These are phyloP conservation scores for Papilio polyxenes DNA, from an alignment of 1,140 invertebrate species.

Conservation along the genomic window DNA sequence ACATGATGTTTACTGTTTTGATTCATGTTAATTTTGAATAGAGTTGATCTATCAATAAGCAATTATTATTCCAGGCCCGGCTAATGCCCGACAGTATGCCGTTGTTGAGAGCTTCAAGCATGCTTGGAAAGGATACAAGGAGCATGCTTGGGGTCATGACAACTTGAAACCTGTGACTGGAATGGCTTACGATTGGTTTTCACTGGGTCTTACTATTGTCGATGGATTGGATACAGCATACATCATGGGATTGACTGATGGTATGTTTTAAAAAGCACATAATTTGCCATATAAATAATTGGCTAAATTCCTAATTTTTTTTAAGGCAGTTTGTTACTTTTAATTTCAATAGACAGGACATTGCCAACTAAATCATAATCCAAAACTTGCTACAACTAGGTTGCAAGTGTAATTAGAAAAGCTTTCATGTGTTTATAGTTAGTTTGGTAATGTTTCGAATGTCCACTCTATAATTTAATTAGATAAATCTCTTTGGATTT, in stretches of 20 bases:
- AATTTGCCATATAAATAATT: background rate
- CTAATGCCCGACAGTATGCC: conserved; percentile 89
- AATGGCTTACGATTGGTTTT: conserved; percentile 93
- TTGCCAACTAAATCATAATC: too few species aligned
- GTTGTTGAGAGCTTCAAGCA: conserved; percentile 93
- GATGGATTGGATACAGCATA: conserved; percentile 95
- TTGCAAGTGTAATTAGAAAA: too few species aligned
- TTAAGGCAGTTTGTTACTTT: too few species aligned
- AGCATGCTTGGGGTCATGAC: conserved; percentile 97
- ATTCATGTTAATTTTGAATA: conserved; percentile 18
- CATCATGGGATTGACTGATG: conserved; percentile 94
- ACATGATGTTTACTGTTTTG: conserved; percentile 6
- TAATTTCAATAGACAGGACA: background rate
- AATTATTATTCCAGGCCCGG: conserved; percentile 81
- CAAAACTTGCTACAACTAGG: too few species aligned
- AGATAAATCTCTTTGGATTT: background rate
- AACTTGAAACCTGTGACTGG: conserved; percentile 94
- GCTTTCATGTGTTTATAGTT: too few species aligned
- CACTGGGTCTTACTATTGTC: conserved; percentile 93
- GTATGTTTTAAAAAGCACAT: conserved; percentile 75
- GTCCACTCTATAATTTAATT: background rate
- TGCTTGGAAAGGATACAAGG: conserved; percentile 95
- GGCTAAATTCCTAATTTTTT: too few species aligned
- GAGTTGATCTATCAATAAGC: too few species aligned
- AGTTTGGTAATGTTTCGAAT: background rate